phyloP scores from a whole-genome alignment of 2,888 invertebrate genomes.

The Ligdia adustata region DNA sequence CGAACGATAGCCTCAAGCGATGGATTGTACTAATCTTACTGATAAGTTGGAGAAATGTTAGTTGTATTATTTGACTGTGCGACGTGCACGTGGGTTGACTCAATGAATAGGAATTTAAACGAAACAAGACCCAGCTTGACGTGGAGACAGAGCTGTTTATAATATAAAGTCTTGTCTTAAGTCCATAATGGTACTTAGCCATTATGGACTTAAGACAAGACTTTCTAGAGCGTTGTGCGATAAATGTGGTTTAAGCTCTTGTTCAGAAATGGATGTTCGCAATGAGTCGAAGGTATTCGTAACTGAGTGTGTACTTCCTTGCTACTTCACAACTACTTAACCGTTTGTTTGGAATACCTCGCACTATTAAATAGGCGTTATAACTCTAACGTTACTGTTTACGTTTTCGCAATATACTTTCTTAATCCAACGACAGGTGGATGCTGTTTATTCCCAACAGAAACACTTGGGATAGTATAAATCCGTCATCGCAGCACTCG shows the following conservation, averaged over 20 bases:
- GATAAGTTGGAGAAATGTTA: constrained; percentile 65
- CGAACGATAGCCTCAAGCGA: constrained; percentile 69
- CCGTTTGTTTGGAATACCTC: constrained; percentile 33
- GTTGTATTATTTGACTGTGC: constrained; percentile 48
- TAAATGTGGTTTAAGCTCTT: neutral
- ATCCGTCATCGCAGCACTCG: constrained; percentile 57
- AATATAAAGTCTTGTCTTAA: too few relatives aligned
- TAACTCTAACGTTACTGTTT: constrained; percentile 33
- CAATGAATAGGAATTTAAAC: constrained; percentile 62
- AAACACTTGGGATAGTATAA: constrained; percentile 58
- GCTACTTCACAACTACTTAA: constrained; percentile 13
- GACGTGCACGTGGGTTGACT: constrained; percentile 65
- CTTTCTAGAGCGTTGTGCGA: constrained; percentile 3
- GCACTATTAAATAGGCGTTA: constrained; percentile 30
- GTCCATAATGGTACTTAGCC: neutral
- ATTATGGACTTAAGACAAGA: constrained; percentile 14
- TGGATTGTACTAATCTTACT: constrained; percentile 62
- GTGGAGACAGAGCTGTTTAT: constrained; percentile 58
- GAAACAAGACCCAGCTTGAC: constrained; percentile 46
- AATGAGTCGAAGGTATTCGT: neutral
- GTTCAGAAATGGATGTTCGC: neutral
- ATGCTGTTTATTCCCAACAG: constrained; percentile 44
- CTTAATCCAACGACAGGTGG: constrained; percentile 66
- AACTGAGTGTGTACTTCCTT: too few relatives aligned
- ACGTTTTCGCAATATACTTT: constrained; percentile 55